Conservation (phyloP, 2,113 vertebrate species). For the Connochaetes taurinus region DNA sequence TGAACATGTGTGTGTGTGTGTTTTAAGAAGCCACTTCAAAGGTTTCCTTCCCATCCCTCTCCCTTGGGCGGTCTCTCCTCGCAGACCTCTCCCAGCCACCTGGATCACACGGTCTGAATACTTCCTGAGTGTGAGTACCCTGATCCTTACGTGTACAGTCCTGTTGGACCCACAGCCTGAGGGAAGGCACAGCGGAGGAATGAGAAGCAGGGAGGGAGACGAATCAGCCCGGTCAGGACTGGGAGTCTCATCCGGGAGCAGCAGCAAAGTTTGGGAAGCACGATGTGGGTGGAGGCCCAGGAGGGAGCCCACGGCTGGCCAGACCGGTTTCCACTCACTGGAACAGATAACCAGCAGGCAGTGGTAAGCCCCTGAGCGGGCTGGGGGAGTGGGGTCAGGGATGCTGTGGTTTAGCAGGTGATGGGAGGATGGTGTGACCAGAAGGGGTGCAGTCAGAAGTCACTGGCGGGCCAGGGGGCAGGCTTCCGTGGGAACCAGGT, state of each 20-base stretch:
- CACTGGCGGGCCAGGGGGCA: background rate
- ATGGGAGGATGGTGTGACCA: background rate
- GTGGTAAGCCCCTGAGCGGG: background rate
- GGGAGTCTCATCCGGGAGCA: background rate
- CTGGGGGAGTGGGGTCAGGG: fast-evolving
- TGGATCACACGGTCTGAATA: background rate
- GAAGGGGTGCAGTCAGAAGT: background rate
- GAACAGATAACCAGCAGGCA: background rate
- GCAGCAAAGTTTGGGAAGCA: background rate
- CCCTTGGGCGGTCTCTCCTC: background rate
- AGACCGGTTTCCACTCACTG: too few relatives aligned
- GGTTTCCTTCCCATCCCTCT: background rate
- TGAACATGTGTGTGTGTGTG: background rate
- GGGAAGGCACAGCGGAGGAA: background rate
- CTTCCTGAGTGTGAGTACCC: background rate
- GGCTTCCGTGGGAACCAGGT: background rate
- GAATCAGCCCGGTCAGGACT: background rate
- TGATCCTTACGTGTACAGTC: background rate
- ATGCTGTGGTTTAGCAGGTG: background rate
- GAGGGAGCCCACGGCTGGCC: background rate
- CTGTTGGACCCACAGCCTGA: background rate
- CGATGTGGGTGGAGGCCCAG: background rate
- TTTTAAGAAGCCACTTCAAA: background rate
- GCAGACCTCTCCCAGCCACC: background rate
- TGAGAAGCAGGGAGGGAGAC: background rate